Base-by-base conservation (phyloP, 1,140 invertebrate species). In the Thaumetopoea pityocampa region DNA sequence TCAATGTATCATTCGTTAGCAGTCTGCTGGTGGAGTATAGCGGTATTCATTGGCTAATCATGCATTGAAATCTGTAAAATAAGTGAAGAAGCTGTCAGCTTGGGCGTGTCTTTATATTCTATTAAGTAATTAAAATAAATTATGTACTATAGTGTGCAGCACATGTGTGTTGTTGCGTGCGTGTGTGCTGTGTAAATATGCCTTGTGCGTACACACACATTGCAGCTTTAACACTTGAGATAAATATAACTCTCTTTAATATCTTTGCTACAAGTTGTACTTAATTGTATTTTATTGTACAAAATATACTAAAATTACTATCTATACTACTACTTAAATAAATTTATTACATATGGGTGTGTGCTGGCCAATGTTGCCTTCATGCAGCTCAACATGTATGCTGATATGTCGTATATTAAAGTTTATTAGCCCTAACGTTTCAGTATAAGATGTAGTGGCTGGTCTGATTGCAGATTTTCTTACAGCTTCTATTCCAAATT, bases 221-320 rank as follows among this genome's bases (percentile, higher is more conserved):
- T 80, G 74, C 77, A 82, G 77, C 80, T 84, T 81, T 74, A 74
- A 82, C 80, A 84, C 80, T 72, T 78, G 69, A 71, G 67, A 78
- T 81, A 83, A 81, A 82, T 84, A 86, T 85, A 85, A 85, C 80
- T 86, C 83, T 85, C 82, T 85, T 86, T 83, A 84, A 85, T 85
- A 86, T 84, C 85, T 86, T 86, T 85, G 85, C 85, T 85, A 85
- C 85, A 85, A 86, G 76, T 86, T 85, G 85, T 85, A 85, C 85
- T 86, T 85, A 85, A 86, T 83, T 85, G 83, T 86, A 86, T 86
- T 85, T 85, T 84, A 86, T 85, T 86, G 85, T 86, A 86, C 83
- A 86, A 86, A 86, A 85, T 85, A 85, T 85, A 82, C 79, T 83
- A 86, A 77, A 85, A 84, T 84, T 82, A 86, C 72, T 83, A 84